Conservation (phyloP, 2,113 vertebrate species). For the Perca schrenkii region DNA sequence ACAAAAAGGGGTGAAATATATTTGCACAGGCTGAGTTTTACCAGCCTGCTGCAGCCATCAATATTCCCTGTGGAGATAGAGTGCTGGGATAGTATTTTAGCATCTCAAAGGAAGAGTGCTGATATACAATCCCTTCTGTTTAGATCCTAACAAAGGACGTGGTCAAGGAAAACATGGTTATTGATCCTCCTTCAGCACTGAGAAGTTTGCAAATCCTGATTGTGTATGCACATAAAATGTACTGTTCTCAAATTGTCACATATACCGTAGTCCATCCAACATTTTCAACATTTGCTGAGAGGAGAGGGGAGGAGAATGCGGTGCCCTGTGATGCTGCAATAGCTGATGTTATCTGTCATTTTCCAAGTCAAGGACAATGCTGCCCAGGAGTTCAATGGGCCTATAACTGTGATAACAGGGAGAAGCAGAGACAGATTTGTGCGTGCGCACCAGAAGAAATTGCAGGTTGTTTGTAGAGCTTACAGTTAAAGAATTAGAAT, state of each 20-base stretch:
- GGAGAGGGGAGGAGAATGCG: not conserved
- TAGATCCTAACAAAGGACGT: slow-evolving; percentile 39
- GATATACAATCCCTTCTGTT: slow-evolving; percentile 49
- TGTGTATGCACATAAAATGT: slow-evolving; percentile 5
- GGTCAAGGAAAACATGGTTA: slow-evolving; percentile 52
- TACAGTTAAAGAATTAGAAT: slow-evolving; percentile 39
- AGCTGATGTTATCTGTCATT: slow-evolving; percentile 59
- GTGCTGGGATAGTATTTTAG: slow-evolving; percentile 42
- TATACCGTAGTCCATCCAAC: not conserved
- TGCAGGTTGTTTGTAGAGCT: slow-evolving; percentile 43
- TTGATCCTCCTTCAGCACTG: slow-evolving; percentile 34
- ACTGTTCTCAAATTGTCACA: slow-evolving; percentile 1
- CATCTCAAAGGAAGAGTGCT: slow-evolving; percentile 53
- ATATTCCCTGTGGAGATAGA: slow-evolving; percentile 45
- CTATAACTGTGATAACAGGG: slow-evolving; percentile 48
- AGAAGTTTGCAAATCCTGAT: slow-evolving; percentile 18
- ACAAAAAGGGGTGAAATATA: slow-evolving; percentile 25
- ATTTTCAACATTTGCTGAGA: slow-evolving; percentile 21
- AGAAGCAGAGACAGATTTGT: slow-evolving; percentile 28
- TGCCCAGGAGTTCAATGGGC: slow-evolving; percentile 44
- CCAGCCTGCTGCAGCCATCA: slow-evolving; percentile 32
- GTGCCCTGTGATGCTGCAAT: slow-evolving; percentile 50
- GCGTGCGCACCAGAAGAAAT: slow-evolving; percentile 34
- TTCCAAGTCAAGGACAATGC: slow-evolving; percentile 61
- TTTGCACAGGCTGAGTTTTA: slow-evolving; percentile 26